phyloP scores from a whole-genome alignment of 1,140 invertebrate species.

The Drosophila eugracilis region DNA sequence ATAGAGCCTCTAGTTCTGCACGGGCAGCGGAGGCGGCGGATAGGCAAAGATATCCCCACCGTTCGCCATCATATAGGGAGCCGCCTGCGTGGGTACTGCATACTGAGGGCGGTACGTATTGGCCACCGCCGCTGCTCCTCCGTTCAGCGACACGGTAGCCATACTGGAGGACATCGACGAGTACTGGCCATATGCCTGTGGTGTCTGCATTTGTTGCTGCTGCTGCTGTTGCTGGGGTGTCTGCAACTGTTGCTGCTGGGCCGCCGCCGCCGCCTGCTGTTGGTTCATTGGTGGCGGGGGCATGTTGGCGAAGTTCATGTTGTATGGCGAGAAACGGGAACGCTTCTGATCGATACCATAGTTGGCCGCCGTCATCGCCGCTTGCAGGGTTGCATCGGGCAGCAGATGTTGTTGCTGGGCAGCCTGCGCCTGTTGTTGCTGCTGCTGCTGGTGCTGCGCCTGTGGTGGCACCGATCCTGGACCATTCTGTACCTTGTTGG shows the following conservation, averaged over 20 bases:
- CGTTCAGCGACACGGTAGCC: slow-evolving; percentile 71
- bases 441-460: slow-evolving; percentile 28
- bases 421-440: slow-evolving; percentile 42
- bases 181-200: slow-evolving; percentile 67
- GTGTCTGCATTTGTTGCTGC: slow-evolving; percentile 30
- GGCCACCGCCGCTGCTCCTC: slow-evolving; percentile 40
- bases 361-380: slow-evolving; percentile 22
- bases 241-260: slow-evolving; percentile 41
- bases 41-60: slow-evolving; percentile 67
- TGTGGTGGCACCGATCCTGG: slow-evolving; percentile 26
- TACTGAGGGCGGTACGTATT: slow-evolving; percentile 54
- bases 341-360: slow-evolving; percentile 72
- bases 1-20: slow-evolving; percentile 72
- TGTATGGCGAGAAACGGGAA: slow-evolving; percentile 62
- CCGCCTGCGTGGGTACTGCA: slow-evolving; percentile 65
- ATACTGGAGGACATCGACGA: slow-evolving; percentile 69
- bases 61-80: slow-evolving; percentile 72
- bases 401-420: slow-evolving; percentile 43
- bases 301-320: slow-evolving; percentile 71
- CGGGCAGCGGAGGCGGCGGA: slow-evolving; percentile 81
- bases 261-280: slow-evolving; percentile 31
- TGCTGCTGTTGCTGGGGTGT: slow-evolving; percentile 27
- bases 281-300: slow-evolving; percentile 61
- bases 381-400: slow-evolving; percentile 51
- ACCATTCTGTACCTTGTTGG: slow-evolving; percentile 59